A percentile compares a stretch with the other conserved stretches of the same genome.
These are phyloP conservation scores for Temnothorax unifasciatus DNA, from an alignment of 2,888 invertebrate genomes.

Conservation along the genomic window DNA sequence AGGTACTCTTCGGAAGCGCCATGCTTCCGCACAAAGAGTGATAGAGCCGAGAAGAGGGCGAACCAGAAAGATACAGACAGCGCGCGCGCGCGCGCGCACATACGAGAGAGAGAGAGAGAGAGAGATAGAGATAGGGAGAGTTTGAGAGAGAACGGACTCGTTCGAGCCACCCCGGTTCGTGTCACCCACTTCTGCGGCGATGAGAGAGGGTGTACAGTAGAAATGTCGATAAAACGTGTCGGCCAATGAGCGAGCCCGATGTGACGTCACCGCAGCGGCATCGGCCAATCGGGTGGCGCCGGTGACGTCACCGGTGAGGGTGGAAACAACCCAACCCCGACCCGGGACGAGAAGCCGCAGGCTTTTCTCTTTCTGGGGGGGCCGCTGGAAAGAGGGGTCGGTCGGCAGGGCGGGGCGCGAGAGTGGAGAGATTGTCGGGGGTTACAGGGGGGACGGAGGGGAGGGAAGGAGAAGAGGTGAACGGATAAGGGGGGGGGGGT, in stretches of 20 bases:
- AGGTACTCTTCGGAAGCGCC: constrained; percentile 72
- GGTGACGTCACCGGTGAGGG: constrained; percentile 82
- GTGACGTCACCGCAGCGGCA: constrained; percentile 83
- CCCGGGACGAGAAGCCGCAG: constrained; percentile 77
- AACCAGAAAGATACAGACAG: constrained; percentile 25
- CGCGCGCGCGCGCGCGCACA: not conserved
- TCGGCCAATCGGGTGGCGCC: constrained; percentile 82
- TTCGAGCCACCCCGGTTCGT: constrained; percentile 54
- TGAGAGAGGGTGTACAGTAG: constrained; percentile 73
- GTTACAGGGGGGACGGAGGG: constrained; percentile 39
- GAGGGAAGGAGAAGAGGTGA: constrained; percentile 2
- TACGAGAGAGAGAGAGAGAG: constrained; percentile 13
- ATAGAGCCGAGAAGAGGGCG: constrained; percentile 22
- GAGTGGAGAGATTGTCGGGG: constrained; percentile 52
- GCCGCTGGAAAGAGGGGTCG: constrained; percentile 65
- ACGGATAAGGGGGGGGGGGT: constrained; percentile 16
- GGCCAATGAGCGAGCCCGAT: constrained; percentile 83
- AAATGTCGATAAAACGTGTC: constrained; percentile 85
- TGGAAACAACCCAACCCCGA: constrained; percentile 81
- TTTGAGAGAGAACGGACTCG: constrained; percentile 36
- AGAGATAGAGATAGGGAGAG: constrained; percentile 29
- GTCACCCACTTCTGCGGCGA: constrained; percentile 54
- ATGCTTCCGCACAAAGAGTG: constrained; percentile 69
- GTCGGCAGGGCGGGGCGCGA: constrained; percentile 61
- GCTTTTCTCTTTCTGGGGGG: constrained; percentile 80